Conservation (phyloP, 2,113 vertebrate species). For the Macquaria australasica region DNA sequence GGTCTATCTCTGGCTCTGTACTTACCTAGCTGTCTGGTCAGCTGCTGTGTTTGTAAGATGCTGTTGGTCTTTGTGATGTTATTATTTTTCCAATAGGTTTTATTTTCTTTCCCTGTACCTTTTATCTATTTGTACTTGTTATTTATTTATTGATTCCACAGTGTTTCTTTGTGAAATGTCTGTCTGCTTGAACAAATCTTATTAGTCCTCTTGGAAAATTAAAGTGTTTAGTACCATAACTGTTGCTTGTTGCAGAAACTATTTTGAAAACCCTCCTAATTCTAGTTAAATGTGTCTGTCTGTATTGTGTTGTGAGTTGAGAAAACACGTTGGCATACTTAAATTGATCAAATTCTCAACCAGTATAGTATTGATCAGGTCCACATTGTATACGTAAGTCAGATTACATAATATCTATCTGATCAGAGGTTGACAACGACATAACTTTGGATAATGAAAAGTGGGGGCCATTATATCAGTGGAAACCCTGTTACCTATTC, state of each 20-base stretch:
- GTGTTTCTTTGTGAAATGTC: conserved; percentile 69
- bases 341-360: background rate
- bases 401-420: background rate
- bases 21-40: conserved; percentile 34
- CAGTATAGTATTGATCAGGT: too few species aligned
- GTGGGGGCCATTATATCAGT: background rate
- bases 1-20: conserved; percentile 28
- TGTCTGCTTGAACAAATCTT: conserved; percentile 48
- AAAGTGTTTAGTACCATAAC: conserved; percentile 68
- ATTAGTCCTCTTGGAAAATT: conserved; percentile 61
- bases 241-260: background rate
- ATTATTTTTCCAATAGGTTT: conserved; percentile 36
- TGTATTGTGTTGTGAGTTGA: background rate
- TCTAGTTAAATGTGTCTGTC: background rate
- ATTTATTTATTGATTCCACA: conserved; percentile 62
- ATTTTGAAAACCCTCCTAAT: background rate
- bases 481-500: background rate
- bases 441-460: background rate
- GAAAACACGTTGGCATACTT: background rate
- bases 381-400: too few species aligned
- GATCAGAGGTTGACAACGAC: background rate
- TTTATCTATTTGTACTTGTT: conserved; percentile 50
- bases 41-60: conserved; percentile 60
- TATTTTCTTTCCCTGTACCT: conserved; percentile 45
- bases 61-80: conserved; percentile 51